These are phyloP conservation scores for Ariolimax columbianus DNA, from an alignment of 2,888 invertebrate genomes.

Conservation along the genomic window DNA sequence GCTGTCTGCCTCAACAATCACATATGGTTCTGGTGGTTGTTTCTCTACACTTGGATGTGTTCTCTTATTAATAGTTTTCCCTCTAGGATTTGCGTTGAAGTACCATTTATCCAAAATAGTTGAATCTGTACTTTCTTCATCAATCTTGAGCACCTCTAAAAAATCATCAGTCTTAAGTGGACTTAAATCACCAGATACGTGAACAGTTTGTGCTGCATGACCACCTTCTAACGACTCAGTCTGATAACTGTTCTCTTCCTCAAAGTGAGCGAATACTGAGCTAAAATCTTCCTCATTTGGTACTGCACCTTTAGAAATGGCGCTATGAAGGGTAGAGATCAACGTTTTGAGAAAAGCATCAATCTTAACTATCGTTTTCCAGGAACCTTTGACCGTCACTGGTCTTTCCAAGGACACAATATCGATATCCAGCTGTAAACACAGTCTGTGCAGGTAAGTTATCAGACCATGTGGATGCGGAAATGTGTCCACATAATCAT, in stretches of 20 bases:
- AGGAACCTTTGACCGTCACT: conserved; percentile 26
- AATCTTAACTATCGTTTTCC: conserved; percentile 36
- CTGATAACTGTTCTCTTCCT: conserved; percentile 22
- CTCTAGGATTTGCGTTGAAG: conserved; percentile 38
- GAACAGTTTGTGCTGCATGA: background rate
- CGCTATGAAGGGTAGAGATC: conserved; percentile 30
- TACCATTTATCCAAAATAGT: conserved; percentile 33
- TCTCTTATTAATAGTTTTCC: conserved; percentile 14
- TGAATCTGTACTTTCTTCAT: background rate
- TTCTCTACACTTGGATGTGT: background rate
- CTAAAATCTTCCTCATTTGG: conserved; percentile 28
- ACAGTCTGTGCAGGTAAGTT: conserved; percentile 27
- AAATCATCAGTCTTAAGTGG: background rate
- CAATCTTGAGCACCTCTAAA: background rate
- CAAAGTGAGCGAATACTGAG: conserved; percentile 37
- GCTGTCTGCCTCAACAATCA: conserved; percentile 28
- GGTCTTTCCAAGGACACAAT: conserved; percentile 35
- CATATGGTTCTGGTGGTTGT: conserved; percentile 30
- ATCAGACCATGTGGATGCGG: conserved; percentile 40
- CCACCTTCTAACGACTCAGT: background rate
- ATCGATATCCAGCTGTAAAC: conserved; percentile 30
- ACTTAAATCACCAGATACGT: background rate
- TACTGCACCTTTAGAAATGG: conserved; percentile 7
- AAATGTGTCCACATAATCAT: conserved; percentile 53
- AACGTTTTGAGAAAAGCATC: conserved; percentile 43